Evolutionary conservation across 2,888 invertebrate species (phyloP).

Genomic region (Stenodera caucasica): DNA sequence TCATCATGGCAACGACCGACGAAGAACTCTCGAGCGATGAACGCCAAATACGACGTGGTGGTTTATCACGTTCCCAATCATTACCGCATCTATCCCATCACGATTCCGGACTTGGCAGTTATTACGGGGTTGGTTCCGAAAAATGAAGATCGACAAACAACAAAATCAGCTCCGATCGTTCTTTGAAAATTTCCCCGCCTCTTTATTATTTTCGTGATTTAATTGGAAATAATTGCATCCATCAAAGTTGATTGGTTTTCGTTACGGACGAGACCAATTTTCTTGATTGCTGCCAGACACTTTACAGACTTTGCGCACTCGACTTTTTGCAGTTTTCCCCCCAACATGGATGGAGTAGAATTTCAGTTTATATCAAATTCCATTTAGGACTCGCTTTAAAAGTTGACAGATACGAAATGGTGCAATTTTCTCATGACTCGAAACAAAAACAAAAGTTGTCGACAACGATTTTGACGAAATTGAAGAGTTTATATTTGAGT

Average conservation of each 20-base stretch:
- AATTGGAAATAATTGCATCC: conserved; percentile 15
- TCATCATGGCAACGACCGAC: conserved; percentile 49
- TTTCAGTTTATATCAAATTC: conserved; percentile 1
- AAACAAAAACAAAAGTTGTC: background rate
- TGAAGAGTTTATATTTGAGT: no score
- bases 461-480: background rate
- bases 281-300: conserved; percentile 23
- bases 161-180: conserved; percentile 1
- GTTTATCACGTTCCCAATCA: conserved; percentile 67
- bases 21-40: conserved; percentile 52
- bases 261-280: conserved; percentile 21
- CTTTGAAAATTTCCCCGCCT: background rate
- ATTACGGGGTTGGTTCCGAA: conserved; percentile 50
- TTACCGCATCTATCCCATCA: conserved; percentile 66
- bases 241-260: conserved; percentile 20
- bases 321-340: conserved; percentile 17
- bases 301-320: conserved; percentile 18
- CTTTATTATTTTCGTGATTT: background rate
- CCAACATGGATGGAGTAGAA: no score
- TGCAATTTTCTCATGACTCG: background rate
- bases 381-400: background rate
- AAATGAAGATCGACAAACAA: conserved; percentile 10
- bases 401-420: background rate
- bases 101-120: conserved; percentile 59
- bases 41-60: conserved; percentile 48